phyloP scores from a whole-genome alignment of 2,113 vertebrate species.

The Caranx ignobilis region DNA sequence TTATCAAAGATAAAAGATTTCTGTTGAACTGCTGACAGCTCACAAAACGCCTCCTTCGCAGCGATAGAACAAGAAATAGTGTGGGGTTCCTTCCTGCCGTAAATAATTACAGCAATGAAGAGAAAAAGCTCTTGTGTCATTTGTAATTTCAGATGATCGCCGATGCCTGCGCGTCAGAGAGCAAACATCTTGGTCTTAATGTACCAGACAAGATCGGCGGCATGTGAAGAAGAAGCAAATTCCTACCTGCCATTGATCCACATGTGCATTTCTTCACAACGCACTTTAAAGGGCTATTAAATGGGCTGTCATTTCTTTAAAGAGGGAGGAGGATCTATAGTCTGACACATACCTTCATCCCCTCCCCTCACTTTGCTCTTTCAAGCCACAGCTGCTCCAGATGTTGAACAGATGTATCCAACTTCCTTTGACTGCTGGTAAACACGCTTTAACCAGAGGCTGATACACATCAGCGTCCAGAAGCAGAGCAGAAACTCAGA shows the following conservation, averaged over 20 bases:
- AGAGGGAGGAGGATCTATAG: constrained; percentile 44
- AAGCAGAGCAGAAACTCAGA: constrained; percentile 26
- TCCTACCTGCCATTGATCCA: constrained; percentile 32
- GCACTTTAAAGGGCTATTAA: constrained; percentile 34
- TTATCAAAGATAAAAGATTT: constrained; percentile 41
- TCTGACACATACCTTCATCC: constrained; percentile 55
- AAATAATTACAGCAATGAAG: constrained; percentile 41
- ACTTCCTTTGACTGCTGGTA: constrained; percentile 65
- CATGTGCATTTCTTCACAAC: constrained; percentile 27
- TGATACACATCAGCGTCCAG: constrained; percentile 49
- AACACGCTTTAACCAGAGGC: constrained; percentile 63
- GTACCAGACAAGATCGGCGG: constrained; percentile 12
- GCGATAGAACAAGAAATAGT: neutral
- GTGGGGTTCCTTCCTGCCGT: constrained; percentile 6
- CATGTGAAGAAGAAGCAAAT: constrained; percentile 1
- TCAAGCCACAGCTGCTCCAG: constrained; percentile 78
- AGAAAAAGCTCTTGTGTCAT: constrained; percentile 12
- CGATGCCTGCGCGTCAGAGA: neutral
- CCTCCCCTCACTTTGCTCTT: constrained; percentile 53
- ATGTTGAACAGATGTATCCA: constrained; percentile 82
- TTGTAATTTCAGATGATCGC: constrained; percentile 37
- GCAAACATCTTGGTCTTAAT: constrained; percentile 19
- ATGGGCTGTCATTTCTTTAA: constrained; percentile 46
- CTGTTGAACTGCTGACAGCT: constrained; percentile 33
- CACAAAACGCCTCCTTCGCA: constrained; percentile 17